Conservation (phyloP, 2,797 vertebrate genomes). For the Oryzias dopingdopingensis region DNA sequence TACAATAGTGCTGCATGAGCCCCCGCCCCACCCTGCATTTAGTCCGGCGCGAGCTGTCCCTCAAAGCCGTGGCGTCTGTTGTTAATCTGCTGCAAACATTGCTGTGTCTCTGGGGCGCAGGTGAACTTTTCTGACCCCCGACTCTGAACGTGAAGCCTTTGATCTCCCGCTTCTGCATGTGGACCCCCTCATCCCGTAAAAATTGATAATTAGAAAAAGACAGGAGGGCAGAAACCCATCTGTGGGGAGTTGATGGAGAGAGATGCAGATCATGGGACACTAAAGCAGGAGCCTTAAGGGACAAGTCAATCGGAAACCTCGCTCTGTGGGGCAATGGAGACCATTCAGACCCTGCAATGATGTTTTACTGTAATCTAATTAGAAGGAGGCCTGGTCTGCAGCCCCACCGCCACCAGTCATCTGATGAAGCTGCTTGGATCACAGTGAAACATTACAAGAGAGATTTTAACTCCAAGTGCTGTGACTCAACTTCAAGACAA, state of each 20-base stretch:
- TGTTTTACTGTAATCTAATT: too few relatives aligned
- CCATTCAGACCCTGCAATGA: too few relatives aligned
- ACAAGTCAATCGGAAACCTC: too few relatives aligned
- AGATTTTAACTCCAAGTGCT: too few relatives aligned
- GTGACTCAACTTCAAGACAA: too few relatives aligned
- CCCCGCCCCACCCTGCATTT: slow-evolving; percentile 40
- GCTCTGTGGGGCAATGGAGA: too few relatives aligned
- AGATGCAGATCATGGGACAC: neutral
- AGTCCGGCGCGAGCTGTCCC: slow-evolving; percentile 28
- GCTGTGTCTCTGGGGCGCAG: slow-evolving; percentile 34
- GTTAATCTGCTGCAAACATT: slow-evolving; percentile 44
- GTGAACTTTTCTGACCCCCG: slow-evolving; percentile 54
- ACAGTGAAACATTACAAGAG: too few relatives aligned
- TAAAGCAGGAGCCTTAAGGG: too few relatives aligned
- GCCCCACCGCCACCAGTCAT: too few relatives aligned
- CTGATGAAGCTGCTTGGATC: too few relatives aligned
- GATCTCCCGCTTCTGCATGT: slow-evolving; percentile 9
- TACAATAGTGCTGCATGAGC: slow-evolving; percentile 35
- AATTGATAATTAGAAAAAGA: slow-evolving; percentile 7
- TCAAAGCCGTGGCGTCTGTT: slow-evolving; percentile 22
- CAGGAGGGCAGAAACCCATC: slow-evolving; percentile 10
- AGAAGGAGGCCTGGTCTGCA: too few relatives aligned
- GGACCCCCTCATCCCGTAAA: slow-evolving; percentile 7
- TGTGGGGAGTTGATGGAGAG: neutral
- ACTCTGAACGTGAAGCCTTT: slow-evolving; percentile 23